Conservation (phyloP, 2,113 vertebrate species). For the Macquaria australasica region DNA sequence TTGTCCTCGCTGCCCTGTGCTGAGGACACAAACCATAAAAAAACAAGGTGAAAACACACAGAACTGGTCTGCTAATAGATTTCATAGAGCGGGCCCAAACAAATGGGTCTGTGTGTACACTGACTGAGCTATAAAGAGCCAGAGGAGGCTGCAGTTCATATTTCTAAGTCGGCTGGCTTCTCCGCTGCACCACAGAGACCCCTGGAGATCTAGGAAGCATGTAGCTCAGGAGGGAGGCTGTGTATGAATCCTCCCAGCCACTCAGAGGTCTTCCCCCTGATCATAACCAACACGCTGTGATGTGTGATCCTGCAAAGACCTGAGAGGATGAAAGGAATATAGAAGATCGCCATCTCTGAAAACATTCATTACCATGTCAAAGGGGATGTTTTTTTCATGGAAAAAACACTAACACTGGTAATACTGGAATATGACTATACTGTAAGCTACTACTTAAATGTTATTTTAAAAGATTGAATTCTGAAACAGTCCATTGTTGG, state of each 20-base stretch:
- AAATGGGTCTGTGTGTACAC: constrained; percentile 45
- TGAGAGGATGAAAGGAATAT: constrained; percentile 51
- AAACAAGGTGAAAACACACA: constrained; percentile 56
- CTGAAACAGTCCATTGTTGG: not conserved
- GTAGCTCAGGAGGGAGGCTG: constrained; percentile 36
- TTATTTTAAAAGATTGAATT: not conserved
- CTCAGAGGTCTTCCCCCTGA: constrained; percentile 45
- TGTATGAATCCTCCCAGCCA: constrained; percentile 43
- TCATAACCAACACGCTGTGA: constrained; percentile 49
- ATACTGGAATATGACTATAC: not conserved
- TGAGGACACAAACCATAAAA: constrained; percentile 48
- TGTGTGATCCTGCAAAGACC: constrained; percentile 46
- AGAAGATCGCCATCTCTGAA: constrained; percentile 31
- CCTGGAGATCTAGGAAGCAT: constrained; percentile 35
- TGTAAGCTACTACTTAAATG: not conserved
- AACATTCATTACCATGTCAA: constrained; percentile 59
- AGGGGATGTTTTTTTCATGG: not conserved
- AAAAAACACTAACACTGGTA: not conserved
- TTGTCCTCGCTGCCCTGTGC: constrained; percentile 34
- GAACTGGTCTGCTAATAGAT: constrained; percentile 21
- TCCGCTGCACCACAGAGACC: constrained; percentile 45
- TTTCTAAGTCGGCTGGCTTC: constrained; percentile 28
- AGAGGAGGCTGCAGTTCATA: constrained; percentile 40
- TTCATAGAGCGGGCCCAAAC: constrained; percentile 37
- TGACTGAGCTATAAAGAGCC: constrained; percentile 49